Conservation (phyloP, 92 coral and sea anemone species). For the Hydrozoanthus gracilis region DNA sequence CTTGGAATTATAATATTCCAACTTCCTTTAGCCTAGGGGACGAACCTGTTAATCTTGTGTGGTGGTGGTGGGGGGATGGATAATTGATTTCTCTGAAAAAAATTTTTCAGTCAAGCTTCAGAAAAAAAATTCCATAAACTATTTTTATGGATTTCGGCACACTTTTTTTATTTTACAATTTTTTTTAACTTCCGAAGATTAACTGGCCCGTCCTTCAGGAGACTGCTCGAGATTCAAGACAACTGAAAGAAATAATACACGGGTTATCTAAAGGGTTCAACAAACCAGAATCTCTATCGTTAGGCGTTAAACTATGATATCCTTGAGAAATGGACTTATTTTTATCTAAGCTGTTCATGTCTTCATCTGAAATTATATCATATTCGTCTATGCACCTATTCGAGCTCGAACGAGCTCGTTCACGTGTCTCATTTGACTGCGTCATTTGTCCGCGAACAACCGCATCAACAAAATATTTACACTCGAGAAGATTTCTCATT, state of each 20-base stretch:
- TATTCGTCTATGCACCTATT: slow-evolving; percentile 67
- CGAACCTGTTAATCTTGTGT: too few species aligned
- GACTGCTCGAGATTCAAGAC: background rate
- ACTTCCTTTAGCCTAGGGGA: too few species aligned
- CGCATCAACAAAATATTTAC: slow-evolving; percentile 87
- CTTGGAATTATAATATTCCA: too few species aligned
- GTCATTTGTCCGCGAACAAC: slow-evolving; percentile 72
- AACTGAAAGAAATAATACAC: background rate
- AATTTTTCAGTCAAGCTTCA: too few species aligned
- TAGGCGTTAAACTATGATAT: slow-evolving; percentile 75
- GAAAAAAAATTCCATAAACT: background rate
- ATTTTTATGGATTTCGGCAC: too few species aligned
- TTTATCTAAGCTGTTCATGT: slow-evolving; percentile 55
- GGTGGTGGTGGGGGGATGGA: too few species aligned
- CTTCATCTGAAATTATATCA: slow-evolving; percentile 89
- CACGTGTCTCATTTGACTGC: slow-evolving; percentile 59
- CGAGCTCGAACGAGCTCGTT: slow-evolving; percentile 34
- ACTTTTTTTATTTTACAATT: too few species aligned
- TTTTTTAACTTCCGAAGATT: too few species aligned
- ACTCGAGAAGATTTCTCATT: slow-evolving; percentile 87
- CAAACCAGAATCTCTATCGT: background rate
- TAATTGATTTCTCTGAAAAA: too few species aligned
- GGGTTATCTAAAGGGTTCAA: background rate
- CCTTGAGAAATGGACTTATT: slow-evolving; percentile 79
- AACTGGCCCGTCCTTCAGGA: background rate